A percentile compares a stretch with the other conserved stretches of the same genome.
phyloP scores from a whole-genome alignment of 2,888 invertebrate genomes.

The Alsophila aescularia region DNA sequence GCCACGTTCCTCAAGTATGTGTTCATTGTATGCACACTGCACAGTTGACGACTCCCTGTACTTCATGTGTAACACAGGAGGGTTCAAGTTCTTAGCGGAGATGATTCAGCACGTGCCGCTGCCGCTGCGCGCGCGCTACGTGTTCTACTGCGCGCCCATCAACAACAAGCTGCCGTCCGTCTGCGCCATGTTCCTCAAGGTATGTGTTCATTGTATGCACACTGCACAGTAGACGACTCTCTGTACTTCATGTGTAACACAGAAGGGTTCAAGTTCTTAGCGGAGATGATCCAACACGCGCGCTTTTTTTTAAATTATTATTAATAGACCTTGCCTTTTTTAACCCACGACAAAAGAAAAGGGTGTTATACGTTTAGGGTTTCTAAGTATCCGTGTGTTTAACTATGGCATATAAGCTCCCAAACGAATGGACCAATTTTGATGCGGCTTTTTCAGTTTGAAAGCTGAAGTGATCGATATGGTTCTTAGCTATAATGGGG shows the following conservation, averaged over 20 bases:
- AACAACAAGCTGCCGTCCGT: constrained; percentile 96
- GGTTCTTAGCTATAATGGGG: too few relatives aligned
- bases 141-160: constrained; percentile 99
- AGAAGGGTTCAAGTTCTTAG: constrained; percentile 97
- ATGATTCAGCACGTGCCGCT: constrained; percentile 98
- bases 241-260: constrained; percentile 99
- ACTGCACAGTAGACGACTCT: constrained; percentile 93
- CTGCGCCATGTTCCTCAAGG: constrained; percentile 97
- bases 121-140: constrained; percentile 94
- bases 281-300: constrained; percentile 98
- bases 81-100: constrained; percentile 98
- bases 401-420: too few relatives aligned
- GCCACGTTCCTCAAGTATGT: constrained; percentile 96
- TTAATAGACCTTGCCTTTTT: too few relatives aligned
- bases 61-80: constrained; percentile 98
- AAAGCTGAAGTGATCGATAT: too few relatives aligned
- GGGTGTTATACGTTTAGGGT: too few relatives aligned
- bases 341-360: too few relatives aligned
- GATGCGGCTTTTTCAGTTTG: too few relatives aligned
- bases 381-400: too few relatives aligned
- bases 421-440: too few relatives aligned
- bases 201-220: too few relatives aligned
- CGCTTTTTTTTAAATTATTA: too few relatives aligned
- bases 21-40: too few relatives aligned
- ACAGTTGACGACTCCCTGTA: constrained; percentile 96